A percentile compares a stretch with the other conserved stretches of the same genome.
These are phyloP conservation scores for Perithous albicinctus DNA, from an alignment of 2,888 invertebrate species.

Conservation along the genomic window DNA sequence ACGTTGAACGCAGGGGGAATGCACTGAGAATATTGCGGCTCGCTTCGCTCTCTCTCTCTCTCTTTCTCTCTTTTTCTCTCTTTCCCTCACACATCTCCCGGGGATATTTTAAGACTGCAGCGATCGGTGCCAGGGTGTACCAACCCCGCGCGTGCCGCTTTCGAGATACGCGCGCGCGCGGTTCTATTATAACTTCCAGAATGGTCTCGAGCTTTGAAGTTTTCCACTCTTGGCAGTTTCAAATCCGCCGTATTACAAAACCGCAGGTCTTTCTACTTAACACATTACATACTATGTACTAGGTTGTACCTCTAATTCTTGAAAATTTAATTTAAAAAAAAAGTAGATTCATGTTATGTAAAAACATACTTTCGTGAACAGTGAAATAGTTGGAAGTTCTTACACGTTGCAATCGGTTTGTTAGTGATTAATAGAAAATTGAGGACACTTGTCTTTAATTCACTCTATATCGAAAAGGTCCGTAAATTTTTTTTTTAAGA, in stretches of 20 bases:
- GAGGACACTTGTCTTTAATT: too few species aligned
- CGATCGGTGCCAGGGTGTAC: constrained; percentile 69
- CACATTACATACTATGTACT: background rate
- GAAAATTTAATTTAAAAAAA: too few species aligned
- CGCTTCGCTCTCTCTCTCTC: constrained; percentile 23
- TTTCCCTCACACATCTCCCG: constrained; percentile 13
- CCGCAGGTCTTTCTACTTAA: background rate
- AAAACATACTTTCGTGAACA: too few species aligned
- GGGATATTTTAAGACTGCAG: constrained; percentile 23
- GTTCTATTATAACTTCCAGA: background rate
- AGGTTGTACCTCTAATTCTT: too few species aligned
- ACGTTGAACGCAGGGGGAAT: constrained; percentile 74
- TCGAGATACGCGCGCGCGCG: background rate
- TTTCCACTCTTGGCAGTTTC: background rate
- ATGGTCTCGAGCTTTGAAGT: background rate
- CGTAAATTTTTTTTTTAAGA: too few species aligned
- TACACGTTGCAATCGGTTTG: too few species aligned
- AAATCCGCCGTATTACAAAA: background rate
- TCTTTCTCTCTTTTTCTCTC: too few species aligned
- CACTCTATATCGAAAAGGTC: too few species aligned
- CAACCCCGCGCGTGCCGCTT: constrained; percentile 69
- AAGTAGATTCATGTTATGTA: too few species aligned
- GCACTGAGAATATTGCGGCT: constrained; percentile 71
- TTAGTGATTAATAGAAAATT: too few species aligned
- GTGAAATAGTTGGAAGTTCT: too few species aligned